These are phyloP conservation scores for Cyanistes caeruleus DNA, from an alignment of 2,113 vertebrate species.

Conservation along the genomic window DNA sequence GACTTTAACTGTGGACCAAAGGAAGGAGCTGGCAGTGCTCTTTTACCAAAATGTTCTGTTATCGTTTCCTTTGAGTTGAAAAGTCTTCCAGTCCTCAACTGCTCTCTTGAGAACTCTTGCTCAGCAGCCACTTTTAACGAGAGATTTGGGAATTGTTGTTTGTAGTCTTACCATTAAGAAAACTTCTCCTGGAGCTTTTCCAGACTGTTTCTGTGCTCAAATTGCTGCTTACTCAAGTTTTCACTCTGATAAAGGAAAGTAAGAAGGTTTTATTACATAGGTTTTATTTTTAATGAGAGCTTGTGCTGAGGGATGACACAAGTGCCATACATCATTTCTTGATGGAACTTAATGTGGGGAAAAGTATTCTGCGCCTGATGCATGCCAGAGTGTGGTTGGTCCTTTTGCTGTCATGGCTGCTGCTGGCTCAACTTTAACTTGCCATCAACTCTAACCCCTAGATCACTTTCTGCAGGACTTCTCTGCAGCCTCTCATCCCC, in stretches of 20 bases:
- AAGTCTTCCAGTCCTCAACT: background rate
- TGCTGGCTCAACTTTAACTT: background rate
- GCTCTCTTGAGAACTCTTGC: background rate
- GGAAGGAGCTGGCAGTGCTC: background rate
- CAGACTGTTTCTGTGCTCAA: background rate
- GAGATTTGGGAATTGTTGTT: background rate
- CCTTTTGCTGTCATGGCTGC: background rate
- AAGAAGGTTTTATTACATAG: background rate
- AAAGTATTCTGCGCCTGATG: background rate
- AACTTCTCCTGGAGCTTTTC: background rate
- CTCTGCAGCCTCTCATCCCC: background rate
- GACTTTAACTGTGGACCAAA: background rate
- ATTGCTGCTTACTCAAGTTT: background rate
- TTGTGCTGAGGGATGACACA: background rate
- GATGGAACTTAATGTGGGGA: background rate
- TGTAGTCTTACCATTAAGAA: background rate
- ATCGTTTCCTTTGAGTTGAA: background rate
- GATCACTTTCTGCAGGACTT: background rate
- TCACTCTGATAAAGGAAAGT: background rate
- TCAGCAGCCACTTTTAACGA: background rate
- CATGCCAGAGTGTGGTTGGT: rapidly evolving
- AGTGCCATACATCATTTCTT: background rate
- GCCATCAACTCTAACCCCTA: background rate
- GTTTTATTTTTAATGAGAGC: background rate
- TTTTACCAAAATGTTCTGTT: background rate